These are phyloP conservation scores for Alethe castanea DNA, from an alignment of 2,113 vertebrate species.

Conservation along the genomic window DNA sequence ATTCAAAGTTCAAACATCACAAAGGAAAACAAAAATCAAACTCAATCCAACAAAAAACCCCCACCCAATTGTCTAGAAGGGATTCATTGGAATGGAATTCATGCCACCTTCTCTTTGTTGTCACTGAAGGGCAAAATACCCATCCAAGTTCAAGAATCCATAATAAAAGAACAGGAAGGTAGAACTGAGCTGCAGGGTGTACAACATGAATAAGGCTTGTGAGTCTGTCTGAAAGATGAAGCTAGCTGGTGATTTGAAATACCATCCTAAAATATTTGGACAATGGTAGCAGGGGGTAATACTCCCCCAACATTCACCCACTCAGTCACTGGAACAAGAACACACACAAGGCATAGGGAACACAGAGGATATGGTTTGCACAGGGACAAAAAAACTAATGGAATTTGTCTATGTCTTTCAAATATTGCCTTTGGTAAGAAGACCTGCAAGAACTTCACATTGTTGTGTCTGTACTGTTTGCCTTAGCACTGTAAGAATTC, in stretches of 20 bases:
- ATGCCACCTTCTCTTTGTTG: neutral
- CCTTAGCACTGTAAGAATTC: neutral
- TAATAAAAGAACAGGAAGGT: neutral
- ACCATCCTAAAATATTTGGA: neutral
- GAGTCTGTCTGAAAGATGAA: neutral
- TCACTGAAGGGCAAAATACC: neutral
- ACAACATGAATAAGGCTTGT: neutral
- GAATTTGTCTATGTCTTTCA: neutral
- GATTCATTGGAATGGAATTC: neutral
- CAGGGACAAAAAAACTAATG: neutral
- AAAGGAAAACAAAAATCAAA: neutral
- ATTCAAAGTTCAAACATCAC: neutral
- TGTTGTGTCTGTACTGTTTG: neutral
- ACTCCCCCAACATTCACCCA: neutral
- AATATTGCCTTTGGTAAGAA: neutral
- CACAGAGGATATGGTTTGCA: neutral
- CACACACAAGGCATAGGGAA: fast-evolving
- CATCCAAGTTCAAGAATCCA: neutral
- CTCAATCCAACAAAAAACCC: neutral
- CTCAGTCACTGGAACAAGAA: neutral
- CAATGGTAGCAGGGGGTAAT: too few relatives aligned
- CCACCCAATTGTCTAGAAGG: neutral
- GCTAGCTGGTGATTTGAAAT: neutral
- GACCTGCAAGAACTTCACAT: neutral
- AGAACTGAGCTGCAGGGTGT: neutral